Base-by-base conservation (phyloP, 2,888 invertebrate genomes). In the Drosophila acutilabella region DNA sequence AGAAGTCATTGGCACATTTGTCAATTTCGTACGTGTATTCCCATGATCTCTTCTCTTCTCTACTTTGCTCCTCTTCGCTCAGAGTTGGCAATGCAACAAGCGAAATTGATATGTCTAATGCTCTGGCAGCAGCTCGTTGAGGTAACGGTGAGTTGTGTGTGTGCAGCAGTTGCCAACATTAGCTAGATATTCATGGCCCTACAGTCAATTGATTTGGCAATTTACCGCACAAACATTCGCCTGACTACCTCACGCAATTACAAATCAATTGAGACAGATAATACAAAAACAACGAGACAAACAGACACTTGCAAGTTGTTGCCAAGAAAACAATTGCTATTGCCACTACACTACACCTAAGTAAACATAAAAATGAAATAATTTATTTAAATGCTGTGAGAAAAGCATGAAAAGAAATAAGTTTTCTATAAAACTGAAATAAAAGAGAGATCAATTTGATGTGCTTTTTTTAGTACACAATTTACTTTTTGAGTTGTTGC, bases 161-260 rank as follows among this genome's bases (percentile, higher is more conserved):
- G 36, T 16, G 18, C 41, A 56, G 14, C 60, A 79, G 60, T 44
- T 72, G 59, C 53, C 42, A 20, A 42, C 57, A 70, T 75, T 62
- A 73, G 66, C 50, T 41, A 52, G 62, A 48, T 60, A 60, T 59
- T 68, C 51, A 61, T 58, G 64, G 41, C 50, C 57, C 50, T 58
- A 42, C 53, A 65, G 69, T 56, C 81, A 89, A 84, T 89, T 89
- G 88, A 89, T 79, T 89, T 85, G 71, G 59, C 84, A 85, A 89
- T 84, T 85, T 79, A 61, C 53, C 77, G 61, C 74, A 74, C 66
- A 79, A 84, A 76, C 47, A 60, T 72, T 65, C 59, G 72, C 69
- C 54, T 81, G 75, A 79, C 14, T 85, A 75, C 56, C 30, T 72
- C 65, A 60, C 52, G 64, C 86, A 81, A 88, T 81, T 85, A 81